Evolutionary conservation across 1,140 invertebrate species (phyloP).

Genomic region (Sycophila sp.): DNA sequence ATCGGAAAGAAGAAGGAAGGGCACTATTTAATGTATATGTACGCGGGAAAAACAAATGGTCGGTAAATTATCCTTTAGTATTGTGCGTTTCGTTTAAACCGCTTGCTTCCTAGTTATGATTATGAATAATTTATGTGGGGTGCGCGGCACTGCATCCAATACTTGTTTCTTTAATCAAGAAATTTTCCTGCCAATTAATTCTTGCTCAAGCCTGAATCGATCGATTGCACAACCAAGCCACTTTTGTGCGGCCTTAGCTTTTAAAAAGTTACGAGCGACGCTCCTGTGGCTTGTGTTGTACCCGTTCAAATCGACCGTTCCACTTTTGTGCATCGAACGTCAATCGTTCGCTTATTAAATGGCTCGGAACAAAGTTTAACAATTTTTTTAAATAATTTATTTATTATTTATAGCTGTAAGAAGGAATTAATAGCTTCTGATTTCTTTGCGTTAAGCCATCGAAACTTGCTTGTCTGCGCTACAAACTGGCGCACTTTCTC

Average conservation of each 20-base stretch:
- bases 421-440: too few species aligned
- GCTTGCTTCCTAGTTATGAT: constrained; percentile 13
- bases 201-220: background rate
- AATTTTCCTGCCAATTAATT: constrained; percentile 2
- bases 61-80: background rate
- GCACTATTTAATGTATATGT: too few species aligned
- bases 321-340: background rate
- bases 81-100: background rate
- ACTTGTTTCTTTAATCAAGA: background rate
- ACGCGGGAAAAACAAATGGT: background rate
- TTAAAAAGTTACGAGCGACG: background rate
- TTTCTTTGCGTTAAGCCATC: too few species aligned
- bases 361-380: too few species aligned
- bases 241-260: background rate
- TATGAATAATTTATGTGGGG: constrained; percentile 24
- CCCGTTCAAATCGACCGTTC: background rate
- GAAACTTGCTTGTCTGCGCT: background rate
- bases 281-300: too few species aligned
- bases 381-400: too few species aligned
- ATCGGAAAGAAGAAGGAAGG: too few species aligned
- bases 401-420: too few species aligned
- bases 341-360: background rate
- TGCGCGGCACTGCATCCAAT: background rate
- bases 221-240: background rate
- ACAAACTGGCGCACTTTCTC: constrained; percentile 21